phyloP scores from a whole-genome alignment of 2,888 invertebrate species.

The Cataglyphis livida region DNA sequence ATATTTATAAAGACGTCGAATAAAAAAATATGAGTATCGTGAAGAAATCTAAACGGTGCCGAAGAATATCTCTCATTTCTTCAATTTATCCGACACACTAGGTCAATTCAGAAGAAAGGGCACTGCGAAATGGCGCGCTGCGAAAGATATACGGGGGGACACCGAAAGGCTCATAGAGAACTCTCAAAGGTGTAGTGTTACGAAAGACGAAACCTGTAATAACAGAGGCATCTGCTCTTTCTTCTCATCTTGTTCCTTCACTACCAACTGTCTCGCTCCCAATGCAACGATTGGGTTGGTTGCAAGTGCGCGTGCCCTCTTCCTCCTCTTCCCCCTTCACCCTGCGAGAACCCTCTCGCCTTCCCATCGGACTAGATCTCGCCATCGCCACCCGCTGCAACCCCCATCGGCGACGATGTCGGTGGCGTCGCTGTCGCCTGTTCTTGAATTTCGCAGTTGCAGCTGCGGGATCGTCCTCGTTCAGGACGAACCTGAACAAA shows the following conservation, averaged over 20 bases:
- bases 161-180: constrained; percentile 44
- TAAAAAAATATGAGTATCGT: neutral
- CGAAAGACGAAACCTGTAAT: constrained; percentile 82
- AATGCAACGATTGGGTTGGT: constrained; percentile 66
- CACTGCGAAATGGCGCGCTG: constrained; percentile 21
- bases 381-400: constrained; percentile 43
- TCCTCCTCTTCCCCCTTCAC: no score
- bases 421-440: constrained; percentile 53
- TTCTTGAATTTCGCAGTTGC: constrained; percentile 74
- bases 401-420: constrained; percentile 38
- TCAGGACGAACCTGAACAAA: constrained; percentile 52
- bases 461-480: constrained; percentile 74
- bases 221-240: constrained; percentile 80
- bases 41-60: constrained; percentile 18
- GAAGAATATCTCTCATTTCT: constrained; percentile 12
- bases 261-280: constrained; percentile 60
- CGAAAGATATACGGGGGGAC: constrained; percentile 33
- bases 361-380: neutral
- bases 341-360: constrained; percentile 19
- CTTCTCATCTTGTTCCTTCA: constrained; percentile 69
- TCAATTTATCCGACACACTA: constrained; percentile 44
- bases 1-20: neutral
- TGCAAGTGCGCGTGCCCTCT: constrained; percentile 59
- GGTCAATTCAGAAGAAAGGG: constrained; percentile 33
- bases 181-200: constrained; percentile 75